Base-by-base conservation (phyloP, 2,888 invertebrate species). In the Anaspis maculata region DNA sequence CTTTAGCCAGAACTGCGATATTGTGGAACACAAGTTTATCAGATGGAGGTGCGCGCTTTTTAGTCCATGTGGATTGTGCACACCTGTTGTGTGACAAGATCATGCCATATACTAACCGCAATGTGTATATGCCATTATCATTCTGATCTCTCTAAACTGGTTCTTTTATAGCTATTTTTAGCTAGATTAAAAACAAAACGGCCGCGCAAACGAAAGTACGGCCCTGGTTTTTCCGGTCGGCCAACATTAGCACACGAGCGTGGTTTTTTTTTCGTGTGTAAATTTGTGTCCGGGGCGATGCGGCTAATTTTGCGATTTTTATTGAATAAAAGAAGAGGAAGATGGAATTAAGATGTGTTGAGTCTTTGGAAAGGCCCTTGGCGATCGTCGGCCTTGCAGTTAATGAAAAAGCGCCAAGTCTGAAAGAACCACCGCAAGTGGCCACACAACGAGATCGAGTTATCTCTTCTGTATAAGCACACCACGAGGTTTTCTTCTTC, bases 391-490 rank as follows among this genome's bases (percentile, higher is more conserved):
- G 48, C 49, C 49, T 49, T 49, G 49, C 45, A 42, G 24, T 43
- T 47, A 48, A 49, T 46, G 44, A 48, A 48, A 48, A 46, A 45
- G 48, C 46, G 41, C 46, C 36, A 41, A 41, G 42, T 39, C 44
- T 44, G 42, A 48, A 45, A 48, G 48, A 50, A 47, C 50, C 46
- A 46, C 49, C 48, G 45, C 48, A 37, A 47, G 34, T 43, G 50
- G 44, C 50, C 50, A 50, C 50, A 50, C 50, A 50, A 45, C 48
- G 41, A 43, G 50, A 37, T 37, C 37, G 19, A 32, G 37, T 37
- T 32, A 32, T 37, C 32, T 37, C 28, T 37, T 25, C n/a, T n/a
- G n/a, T n/a, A n/a, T n/a, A n/a, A 11, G 32, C 25, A 6, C 19
- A 35, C 19, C 30, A 19, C 27, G n/a, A n/a, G 27, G 30, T 35